Conservation (phyloP, 2,888 invertebrate genomes). For the Drosophila stalkeri region DNA sequence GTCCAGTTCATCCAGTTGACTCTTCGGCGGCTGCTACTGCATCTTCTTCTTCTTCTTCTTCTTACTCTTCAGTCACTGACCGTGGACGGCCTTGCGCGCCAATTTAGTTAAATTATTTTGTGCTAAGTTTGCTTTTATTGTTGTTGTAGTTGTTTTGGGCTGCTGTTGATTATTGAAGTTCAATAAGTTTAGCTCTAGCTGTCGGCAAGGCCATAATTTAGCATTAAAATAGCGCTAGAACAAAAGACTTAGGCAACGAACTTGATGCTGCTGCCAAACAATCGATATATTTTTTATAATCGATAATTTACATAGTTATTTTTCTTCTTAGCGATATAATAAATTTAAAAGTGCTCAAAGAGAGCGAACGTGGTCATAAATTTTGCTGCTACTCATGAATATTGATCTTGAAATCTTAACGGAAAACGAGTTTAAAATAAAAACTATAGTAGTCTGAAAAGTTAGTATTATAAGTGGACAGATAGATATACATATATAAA, state of each 20-base stretch:
- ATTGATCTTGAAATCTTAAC: constrained; percentile 6
- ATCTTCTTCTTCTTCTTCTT: constrained; percentile 8
- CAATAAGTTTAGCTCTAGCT: constrained; percentile 49
- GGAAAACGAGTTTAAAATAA: constrained; percentile 18
- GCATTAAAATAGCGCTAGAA: constrained; percentile 63
- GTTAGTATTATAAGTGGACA: background rate
- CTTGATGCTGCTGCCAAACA: constrained; percentile 29
- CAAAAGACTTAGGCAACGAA: constrained; percentile 78
- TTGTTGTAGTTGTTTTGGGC: constrained; percentile 29
- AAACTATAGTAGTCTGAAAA: background rate
- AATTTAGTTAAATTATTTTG: constrained; percentile 67
- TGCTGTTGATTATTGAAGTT: constrained; percentile 44
- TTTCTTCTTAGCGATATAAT: background rate
- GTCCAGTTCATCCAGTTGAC: constrained; percentile 49
- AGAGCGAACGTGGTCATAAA: constrained; percentile 13
- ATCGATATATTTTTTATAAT: constrained; percentile 20
- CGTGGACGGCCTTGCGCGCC: constrained; percentile 61
- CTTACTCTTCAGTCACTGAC: constrained; percentile 73
- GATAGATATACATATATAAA: background rate
- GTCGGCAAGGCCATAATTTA: constrained; percentile 57
- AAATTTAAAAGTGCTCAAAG: background rate
- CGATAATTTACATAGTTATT: constrained; percentile 12
- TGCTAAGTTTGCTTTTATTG: constrained; percentile 31
- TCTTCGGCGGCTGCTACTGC: background rate
- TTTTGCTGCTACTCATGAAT: constrained; percentile 14